Evolutionary conservation across 2,113 vertebrate species (phyloP).

Genomic region (Nerophis ophidion): DNA sequence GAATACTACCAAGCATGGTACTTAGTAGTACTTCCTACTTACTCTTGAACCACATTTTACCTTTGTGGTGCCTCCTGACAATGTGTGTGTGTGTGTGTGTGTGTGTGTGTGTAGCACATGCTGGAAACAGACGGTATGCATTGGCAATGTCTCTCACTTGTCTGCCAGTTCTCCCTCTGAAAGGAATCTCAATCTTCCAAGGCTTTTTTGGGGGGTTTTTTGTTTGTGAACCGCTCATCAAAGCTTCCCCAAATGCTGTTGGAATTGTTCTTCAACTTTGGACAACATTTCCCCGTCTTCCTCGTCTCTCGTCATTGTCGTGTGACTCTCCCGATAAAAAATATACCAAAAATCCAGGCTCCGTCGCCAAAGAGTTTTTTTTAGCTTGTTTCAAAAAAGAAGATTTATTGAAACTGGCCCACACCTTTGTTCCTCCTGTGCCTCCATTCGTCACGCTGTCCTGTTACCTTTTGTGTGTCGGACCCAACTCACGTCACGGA

Average conservation of each 20-base stretch:
- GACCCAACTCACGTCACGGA: constrained; percentile 27
- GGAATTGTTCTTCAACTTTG: constrained; percentile 41
- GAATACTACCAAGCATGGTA: constrained; percentile 31
- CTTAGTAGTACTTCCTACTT: constrained; percentile 32
- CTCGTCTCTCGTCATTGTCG: constrained; percentile 14
- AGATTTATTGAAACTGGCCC: constrained; percentile 24
- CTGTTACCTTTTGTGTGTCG: constrained; percentile 3
- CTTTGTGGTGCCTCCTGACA: constrained; percentile 16
- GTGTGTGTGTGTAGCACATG: constrained; percentile 22
- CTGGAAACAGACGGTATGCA: constrained; percentile 41
- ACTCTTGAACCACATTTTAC: constrained; percentile 39
- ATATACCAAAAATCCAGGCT: constrained; percentile 11
- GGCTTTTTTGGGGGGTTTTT: constrained; percentile 4
- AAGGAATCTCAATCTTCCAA: constrained; percentile 54
- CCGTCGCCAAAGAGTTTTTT: constrained; percentile 24
- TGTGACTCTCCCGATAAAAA: constrained; percentile 15
- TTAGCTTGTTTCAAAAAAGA: constrained; percentile 9
- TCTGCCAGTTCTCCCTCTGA: constrained; percentile 46
- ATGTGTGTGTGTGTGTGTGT: constrained; percentile 8
- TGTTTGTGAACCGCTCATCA: constrained; percentile 53
- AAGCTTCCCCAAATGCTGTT: constrained; percentile 44
- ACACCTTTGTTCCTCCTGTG: background rate
- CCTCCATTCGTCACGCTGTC: constrained; percentile 8
- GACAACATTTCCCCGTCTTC: constrained; percentile 9
- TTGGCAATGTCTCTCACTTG: constrained; percentile 31